phyloP scores from a whole-genome alignment of 2,888 invertebrate species.

The Myathropa florea region DNA sequence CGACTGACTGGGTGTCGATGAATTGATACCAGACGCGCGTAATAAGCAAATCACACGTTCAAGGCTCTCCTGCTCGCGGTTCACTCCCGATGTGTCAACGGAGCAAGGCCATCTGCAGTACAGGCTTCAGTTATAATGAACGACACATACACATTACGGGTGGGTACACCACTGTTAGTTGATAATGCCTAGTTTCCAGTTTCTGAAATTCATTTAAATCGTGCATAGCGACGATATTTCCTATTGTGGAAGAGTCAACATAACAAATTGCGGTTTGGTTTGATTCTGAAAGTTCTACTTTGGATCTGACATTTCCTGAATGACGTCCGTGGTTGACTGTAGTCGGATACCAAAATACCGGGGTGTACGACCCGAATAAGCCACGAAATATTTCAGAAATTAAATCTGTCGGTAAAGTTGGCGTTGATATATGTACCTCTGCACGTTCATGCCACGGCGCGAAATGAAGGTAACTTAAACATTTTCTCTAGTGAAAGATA shows the following conservation, averaged over 20 bases:
- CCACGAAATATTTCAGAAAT: background rate
- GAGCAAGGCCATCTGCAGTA: too few relatives aligned
- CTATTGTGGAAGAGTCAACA: background rate
- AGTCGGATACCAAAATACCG: background rate
- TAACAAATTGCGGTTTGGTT: background rate
- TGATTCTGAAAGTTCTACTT: background rate
- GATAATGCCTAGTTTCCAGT: slow-evolving; percentile 46
- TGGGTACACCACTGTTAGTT: slow-evolving; percentile 45
- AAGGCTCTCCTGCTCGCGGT: background rate
- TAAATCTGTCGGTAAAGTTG: background rate
- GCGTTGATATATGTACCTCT: background rate
- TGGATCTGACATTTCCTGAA: background rate
- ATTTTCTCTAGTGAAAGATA: too few relatives aligned
- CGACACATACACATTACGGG: background rate
- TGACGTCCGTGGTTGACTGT: background rate
- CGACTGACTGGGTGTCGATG: too few relatives aligned
- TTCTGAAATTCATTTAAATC: slow-evolving; percentile 45
- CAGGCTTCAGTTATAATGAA: background rate
- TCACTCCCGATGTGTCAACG: too few relatives aligned
- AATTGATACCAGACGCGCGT: background rate
- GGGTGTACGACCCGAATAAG: background rate
- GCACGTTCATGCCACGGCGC: too few relatives aligned
- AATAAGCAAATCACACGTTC: background rate
- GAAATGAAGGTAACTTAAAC: too few relatives aligned
- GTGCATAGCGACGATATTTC: slow-evolving; percentile 4